Evolutionary conservation across 2,888 invertebrate species (phyloP), one percentile per base, ranked within the genome.

Genomic region (Ophion costatus): DNA sequence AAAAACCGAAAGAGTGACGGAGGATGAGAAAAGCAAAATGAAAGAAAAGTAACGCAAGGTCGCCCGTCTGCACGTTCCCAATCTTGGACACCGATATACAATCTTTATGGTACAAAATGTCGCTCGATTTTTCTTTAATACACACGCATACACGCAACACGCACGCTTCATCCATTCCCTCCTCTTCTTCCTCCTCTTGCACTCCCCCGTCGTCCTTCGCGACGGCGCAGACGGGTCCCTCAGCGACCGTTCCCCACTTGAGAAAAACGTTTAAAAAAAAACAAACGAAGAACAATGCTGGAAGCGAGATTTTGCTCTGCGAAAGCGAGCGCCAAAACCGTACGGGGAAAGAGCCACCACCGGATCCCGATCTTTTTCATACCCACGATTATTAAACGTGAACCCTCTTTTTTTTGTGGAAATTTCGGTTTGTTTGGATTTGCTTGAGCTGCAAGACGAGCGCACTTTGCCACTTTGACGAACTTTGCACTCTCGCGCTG

Each of bases 91-190:
- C 67, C 66, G 79, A 71, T 79, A 80, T 71, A 63, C 71, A 73
- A 71, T 71, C 42, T 74, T 80, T 80, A 80, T 67, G 73, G 67
- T 67, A 67, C 80, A 74, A 61, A 70, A 61, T 45, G 59, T 67
- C 67, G 45, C 59, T 67, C 74, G 22, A 38, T 0, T 51, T 51
- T 14, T 17, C 17, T 51, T 51, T 17, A 51, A 29, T 14, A 71
- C 38, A 80, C 56, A 56, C 71, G 14, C 67, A 71, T 22, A 73
- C 57, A 38, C 56, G 56, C 56, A 24, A 29, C n/a, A 71, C 38
- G 73, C 56, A 56, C 71, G n/a, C 67, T 24, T 7, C 33, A 66
- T 33, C 6, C 70, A 33, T 9, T 9, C 42, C 17, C 22, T 22
- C 22, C 33, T 63, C 51, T 38, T 56, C 38, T 38, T 66, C 20